phyloP scores from a whole-genome alignment of 2,113 vertebrate species.

The Tautogolabrus adspersus region DNA sequence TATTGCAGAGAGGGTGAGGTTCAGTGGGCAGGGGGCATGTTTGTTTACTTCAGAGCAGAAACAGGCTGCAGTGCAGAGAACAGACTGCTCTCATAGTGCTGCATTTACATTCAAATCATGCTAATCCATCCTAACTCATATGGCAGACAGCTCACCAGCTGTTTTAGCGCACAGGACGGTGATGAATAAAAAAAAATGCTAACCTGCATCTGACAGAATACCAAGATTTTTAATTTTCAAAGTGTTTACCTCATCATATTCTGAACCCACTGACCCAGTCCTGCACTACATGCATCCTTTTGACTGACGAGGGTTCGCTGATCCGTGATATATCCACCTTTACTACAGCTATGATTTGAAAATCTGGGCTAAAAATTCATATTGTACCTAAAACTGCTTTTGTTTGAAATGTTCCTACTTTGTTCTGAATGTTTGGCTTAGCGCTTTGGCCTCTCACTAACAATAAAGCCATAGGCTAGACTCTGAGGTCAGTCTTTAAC shows the following conservation, averaged over 20 bases:
- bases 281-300: neutral
- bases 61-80: constrained; percentile 9
- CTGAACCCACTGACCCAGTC: neutral
- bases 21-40: constrained; percentile 25
- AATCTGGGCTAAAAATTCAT: too few species aligned
- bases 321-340: neutral
- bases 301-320: neutral
- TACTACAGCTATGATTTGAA: neutral
- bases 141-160: constrained; percentile 4
- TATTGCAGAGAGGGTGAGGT: constrained; percentile 32
- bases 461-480: too few species aligned
- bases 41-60: constrained; percentile 39
- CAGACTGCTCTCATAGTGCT: neutral
- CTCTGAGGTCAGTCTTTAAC: too few species aligned
- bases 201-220: neutral
- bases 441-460: too few species aligned
- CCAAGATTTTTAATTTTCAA: constrained; percentile 7
- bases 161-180: neutral
- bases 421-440: too few species aligned
- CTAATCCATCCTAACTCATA: neutral
- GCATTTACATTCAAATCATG: constrained; percentile 22
- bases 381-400: neutral
- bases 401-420: neutral
- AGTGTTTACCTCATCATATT: neutral
- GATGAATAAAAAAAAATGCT: neutral